phyloP scores from a whole-genome alignment of 2,888 invertebrate species.

The Strigamia crassipes region DNA sequence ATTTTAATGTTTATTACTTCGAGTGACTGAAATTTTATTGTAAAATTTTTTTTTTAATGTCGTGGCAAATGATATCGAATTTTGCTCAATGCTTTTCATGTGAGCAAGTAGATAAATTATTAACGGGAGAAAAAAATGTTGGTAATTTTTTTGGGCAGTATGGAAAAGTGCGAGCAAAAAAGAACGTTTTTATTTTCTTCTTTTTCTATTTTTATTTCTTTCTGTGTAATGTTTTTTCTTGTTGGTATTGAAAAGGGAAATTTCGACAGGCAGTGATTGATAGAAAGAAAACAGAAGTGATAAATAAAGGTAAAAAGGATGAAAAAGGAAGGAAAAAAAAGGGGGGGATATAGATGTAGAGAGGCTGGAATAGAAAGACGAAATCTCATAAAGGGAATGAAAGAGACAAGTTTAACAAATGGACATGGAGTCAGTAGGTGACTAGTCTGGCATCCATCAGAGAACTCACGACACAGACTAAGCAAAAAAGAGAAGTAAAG shows the following conservation, averaged over 20 bases:
- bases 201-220: background rate
- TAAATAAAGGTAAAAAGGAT: constrained; percentile 32
- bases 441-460: constrained; percentile 38
- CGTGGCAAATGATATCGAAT: background rate
- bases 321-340: constrained; percentile 5
- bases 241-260: constrained; percentile 31
- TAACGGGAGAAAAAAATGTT: background rate
- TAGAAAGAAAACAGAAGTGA: constrained; percentile 13
- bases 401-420: constrained; percentile 38
- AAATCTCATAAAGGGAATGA: constrained; percentile 24
- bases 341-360: background rate
- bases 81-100: background rate
- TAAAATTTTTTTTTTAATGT: background rate
- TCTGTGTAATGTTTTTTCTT: background rate
- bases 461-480: background rate
- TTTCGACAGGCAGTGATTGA: constrained; percentile 42
- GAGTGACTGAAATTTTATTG: constrained; percentile 39
- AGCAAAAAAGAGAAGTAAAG: background rate
- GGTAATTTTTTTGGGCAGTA: background rate
- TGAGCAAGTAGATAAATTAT: constrained; percentile 13
- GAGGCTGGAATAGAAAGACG: constrained; percentile 7
- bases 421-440: constrained; percentile 38
- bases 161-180: background rate
- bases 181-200: background rate
- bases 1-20: constrained; percentile 34